A percentile compares a stretch with the other conserved stretches of the same genome.
phyloP scores from a whole-genome alignment of 2,888 invertebrate species.

The Machimus rusticus region DNA sequence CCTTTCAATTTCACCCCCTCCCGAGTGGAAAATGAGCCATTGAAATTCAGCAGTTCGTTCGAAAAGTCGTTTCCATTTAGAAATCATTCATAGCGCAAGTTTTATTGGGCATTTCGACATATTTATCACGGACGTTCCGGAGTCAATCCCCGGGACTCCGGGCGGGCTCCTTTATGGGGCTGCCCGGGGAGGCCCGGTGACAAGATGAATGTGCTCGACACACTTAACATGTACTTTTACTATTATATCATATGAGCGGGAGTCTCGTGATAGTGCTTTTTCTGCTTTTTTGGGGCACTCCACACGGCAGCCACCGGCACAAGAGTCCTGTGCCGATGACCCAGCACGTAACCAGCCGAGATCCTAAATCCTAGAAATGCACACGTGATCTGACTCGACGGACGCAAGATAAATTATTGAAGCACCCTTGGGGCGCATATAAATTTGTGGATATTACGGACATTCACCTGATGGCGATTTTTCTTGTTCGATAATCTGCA shows the following conservation, averaged over 20 bases:
- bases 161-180: neutral
- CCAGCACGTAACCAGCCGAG: conserved; percentile 6
- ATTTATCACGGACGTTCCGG: neutral
- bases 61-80: neutral
- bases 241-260: conserved; percentile 1
- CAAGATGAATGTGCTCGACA: conserved; percentile 26
- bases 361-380: conserved; percentile 21
- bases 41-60: neutral
- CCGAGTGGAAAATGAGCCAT: neutral
- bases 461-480: conserved; percentile 40
- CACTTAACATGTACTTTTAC: conserved; percentile 24
- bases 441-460: conserved; percentile 35
- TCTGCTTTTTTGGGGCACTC: neutral
- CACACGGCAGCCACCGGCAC: neutral
- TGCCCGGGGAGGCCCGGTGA: neutral
- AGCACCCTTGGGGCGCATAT: conserved; percentile 32
- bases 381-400: conserved; percentile 37
- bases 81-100: neutral
- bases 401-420: conserved; percentile 35
- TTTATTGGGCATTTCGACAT: neutral
- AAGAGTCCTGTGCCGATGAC: conserved; percentile 5
- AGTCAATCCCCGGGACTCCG: neutral
- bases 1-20: neutral
- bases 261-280: neutral
- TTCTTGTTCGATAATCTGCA: conserved; percentile 38